phyloP scores from a whole-genome alignment of 2,113 vertebrate genomes.

The Eurypyga helias region DNA sequence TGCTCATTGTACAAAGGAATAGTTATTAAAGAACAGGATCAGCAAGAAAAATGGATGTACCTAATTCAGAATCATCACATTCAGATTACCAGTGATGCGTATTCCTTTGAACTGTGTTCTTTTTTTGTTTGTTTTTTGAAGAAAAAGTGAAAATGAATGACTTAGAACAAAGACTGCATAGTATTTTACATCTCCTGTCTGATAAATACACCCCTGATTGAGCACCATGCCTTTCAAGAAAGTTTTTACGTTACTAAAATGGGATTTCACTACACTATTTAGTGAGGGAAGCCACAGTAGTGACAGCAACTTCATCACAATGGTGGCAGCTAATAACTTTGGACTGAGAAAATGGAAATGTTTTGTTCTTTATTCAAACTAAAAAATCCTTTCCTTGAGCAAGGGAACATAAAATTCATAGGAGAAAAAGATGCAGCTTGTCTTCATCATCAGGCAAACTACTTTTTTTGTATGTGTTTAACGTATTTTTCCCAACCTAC shows the following conservation, averaged over 20 bases:
- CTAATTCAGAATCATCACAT: not conserved
- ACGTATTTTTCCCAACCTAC: not conserved
- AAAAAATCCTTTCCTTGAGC: not conserved
- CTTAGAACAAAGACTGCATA: not conserved
- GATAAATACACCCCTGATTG: conserved; percentile 5
- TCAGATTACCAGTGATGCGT: not conserved
- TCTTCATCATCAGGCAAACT: not conserved
- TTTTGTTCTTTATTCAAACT: not conserved
- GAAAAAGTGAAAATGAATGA: not conserved
- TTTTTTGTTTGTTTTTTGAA: not conserved
- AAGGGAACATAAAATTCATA: not conserved
- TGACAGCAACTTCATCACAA: not conserved
- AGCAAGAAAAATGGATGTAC: not conserved
- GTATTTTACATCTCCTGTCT: not conserved
- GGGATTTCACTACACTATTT: not conserved
- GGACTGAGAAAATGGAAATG: not conserved
- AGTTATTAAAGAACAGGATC: not conserved
- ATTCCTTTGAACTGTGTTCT: not conserved
- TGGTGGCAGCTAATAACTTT: not conserved
- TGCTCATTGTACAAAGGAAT: not conserved
- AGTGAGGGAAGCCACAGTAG: not conserved
- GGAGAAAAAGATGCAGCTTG: not conserved
- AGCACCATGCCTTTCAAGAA: not conserved
- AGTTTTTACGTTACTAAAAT: conserved; percentile 1
- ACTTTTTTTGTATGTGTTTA: not conserved